A percentile compares a stretch with the other conserved stretches of the same genome.
Conservation (phyloP, 2,113 vertebrate species). For the Clarias gariepinus region DNA sequence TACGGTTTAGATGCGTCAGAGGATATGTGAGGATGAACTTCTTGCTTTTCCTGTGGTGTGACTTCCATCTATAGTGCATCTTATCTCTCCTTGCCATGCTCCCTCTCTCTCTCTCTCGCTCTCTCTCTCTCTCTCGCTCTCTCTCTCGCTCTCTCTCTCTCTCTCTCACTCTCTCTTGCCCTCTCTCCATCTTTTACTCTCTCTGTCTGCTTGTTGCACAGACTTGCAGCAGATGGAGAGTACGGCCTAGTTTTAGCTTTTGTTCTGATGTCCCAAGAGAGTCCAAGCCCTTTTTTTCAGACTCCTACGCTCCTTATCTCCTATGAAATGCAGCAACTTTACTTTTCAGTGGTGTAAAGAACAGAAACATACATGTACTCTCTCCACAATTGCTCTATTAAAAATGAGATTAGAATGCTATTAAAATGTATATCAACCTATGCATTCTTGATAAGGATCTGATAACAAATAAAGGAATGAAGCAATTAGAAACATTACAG, state of each 20-base stretch:
- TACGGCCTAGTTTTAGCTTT: constrained; percentile 95
- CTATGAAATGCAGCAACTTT: constrained; percentile 89
- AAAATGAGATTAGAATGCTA: not conserved
- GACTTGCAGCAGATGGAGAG: constrained; percentile 97
- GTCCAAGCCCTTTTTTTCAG: constrained; percentile 70
- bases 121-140: constrained; percentile 40
- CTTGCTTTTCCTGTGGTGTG: not conserved
- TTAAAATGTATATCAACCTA: not conserved
- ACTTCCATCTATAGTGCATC: not conserved
- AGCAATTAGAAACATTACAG: not conserved
- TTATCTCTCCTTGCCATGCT: not conserved
- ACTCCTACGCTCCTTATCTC: constrained; percentile 79
- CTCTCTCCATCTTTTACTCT: constrained; percentile 25
- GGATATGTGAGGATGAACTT: not conserved
- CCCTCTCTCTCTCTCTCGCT: constrained; percentile 23
- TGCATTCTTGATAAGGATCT: not conserved
- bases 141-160: constrained; percentile 21
- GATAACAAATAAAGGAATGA: not conserved
- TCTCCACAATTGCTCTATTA: not conserved
- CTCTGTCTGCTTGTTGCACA: constrained; percentile 65
- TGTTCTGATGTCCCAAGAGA: constrained; percentile 94
- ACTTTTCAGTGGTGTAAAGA: constrained; percentile 49
- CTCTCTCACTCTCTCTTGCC: constrained; percentile 29
- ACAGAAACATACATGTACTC: constrained; percentile 29
- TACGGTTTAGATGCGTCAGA: not conserved